A percentile compares a stretch with the other conserved stretches of the same genome.
Evolutionary conservation across 23 tunicate species (phyloP).

Genomic region (Aplidium turbinatum): DNA sequence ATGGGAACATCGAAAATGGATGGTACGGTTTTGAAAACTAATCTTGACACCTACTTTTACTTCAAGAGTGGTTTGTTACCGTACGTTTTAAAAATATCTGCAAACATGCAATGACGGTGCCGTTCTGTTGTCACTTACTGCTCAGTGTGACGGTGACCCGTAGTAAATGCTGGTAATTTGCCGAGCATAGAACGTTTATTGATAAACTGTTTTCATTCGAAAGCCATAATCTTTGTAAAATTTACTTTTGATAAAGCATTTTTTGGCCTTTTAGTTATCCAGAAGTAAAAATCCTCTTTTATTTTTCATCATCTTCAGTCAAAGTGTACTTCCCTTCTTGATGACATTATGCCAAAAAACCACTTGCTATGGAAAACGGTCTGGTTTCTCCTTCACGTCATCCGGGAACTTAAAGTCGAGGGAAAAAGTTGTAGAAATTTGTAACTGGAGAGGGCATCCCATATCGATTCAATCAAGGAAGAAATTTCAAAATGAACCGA

Average conservation of each 20-base stretch:
- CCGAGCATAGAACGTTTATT: too few species aligned
- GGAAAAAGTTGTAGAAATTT: slow-evolving; percentile 18
- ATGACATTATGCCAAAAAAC: slow-evolving; percentile 24
- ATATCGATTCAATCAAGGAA: slow-evolving; percentile 7
- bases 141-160: too few species aligned
- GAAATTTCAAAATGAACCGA: slow-evolving; percentile 19
- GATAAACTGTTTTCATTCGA: too few species aligned
- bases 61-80: too few species aligned
- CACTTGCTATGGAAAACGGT: slow-evolving; percentile 39
- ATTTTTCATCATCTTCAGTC: background rate
- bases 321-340: background rate
- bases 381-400: slow-evolving; percentile 40
- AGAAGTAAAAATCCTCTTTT: background rate
- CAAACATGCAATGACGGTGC: too few species aligned
- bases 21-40: slow-evolving; percentile 10
- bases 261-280: too few species aligned
- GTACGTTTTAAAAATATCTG: too few species aligned
- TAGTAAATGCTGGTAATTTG: too few species aligned
- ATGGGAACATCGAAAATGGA: slow-evolving; percentile 49
- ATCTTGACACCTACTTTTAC: too few species aligned
- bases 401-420: slow-evolving; percentile 42
- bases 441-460: slow-evolving; percentile 16
- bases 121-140: too few species aligned
- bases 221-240: too few species aligned
- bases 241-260: too few species aligned